These are phyloP conservation scores for Camponotus pennsylvanicus DNA, from an alignment of 1,140 invertebrate genomes.

Conservation along the genomic window DNA sequence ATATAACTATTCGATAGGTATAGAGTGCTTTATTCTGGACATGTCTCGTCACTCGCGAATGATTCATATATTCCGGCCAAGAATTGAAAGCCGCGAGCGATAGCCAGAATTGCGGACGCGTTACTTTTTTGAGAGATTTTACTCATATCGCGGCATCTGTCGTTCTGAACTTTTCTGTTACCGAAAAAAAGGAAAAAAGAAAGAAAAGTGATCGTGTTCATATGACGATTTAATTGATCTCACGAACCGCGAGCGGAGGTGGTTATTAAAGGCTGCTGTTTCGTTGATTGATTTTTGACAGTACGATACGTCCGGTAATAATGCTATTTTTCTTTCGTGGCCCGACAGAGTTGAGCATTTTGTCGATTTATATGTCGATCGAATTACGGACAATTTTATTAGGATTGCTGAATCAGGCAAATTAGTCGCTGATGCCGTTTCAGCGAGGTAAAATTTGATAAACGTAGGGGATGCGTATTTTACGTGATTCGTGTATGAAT, in stretches of 20 bases:
- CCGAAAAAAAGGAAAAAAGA: background rate
- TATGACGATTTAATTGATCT: constrained; percentile 58
- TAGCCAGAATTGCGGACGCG: constrained; percentile 63
- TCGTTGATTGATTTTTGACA: constrained; percentile 29
- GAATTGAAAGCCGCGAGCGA: constrained; percentile 66
- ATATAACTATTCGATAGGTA: constrained; percentile 34
- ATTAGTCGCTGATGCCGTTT: constrained; percentile 30
- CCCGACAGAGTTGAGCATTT: constrained; percentile 8
- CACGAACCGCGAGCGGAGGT: constrained; percentile 8
- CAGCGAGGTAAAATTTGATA: constrained; percentile 7
- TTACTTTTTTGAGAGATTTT: constrained; percentile 56
- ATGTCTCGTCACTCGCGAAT: constrained; percentile 62
- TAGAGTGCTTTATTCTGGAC: constrained; percentile 46
- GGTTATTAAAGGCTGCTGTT: constrained; percentile 24
- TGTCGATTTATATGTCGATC: constrained; percentile 17
- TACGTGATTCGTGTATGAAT: constrained; percentile 47
- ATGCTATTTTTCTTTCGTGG: constrained; percentile 22
- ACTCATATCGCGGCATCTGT: constrained; percentile 52
- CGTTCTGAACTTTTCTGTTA: constrained; percentile 26
- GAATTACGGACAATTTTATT: constrained; percentile 31
- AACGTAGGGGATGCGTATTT: constrained; percentile 29
- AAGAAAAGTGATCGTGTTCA: background rate
- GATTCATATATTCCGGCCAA: constrained; percentile 67
- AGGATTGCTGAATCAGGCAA: constrained; percentile 7
- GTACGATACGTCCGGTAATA: background rate